Percentiles rank a stretch among this genome's conserved stretches.
Evolutionary conservation across 2,113 vertebrate species (phyloP).

Genomic region (Mungos mungo): DNA sequence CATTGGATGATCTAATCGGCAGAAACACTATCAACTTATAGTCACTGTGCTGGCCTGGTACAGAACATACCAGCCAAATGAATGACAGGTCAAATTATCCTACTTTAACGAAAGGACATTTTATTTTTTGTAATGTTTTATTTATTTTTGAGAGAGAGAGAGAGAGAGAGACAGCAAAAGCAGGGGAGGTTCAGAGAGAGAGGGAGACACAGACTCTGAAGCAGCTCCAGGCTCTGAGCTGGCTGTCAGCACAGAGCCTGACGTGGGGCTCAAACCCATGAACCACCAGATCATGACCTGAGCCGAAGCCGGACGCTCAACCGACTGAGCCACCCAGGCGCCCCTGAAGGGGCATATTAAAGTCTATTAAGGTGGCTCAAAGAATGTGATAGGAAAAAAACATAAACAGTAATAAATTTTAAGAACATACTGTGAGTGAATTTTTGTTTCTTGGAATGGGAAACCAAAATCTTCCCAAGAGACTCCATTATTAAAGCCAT

Average conservation of each 20-base stretch:
- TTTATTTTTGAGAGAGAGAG: too few species aligned
- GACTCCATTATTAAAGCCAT: conserved; percentile 67
- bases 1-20: neutral
- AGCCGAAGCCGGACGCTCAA: too few species aligned
- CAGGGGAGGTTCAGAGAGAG: too few species aligned
- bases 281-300: too few species aligned
- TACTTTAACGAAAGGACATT: conserved; percentile 25
- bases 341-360: conserved; percentile 45
- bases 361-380: conserved; percentile 49
- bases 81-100: neutral
- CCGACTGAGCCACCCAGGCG: too few species aligned
- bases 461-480: conserved; percentile 63
- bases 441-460: conserved; percentile 66
- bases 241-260: too few species aligned
- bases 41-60: neutral
- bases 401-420: conserved; percentile 35
- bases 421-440: conserved; percentile 52
- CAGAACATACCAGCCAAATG: neutral
- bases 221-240: too few species aligned
- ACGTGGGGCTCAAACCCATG: too few species aligned
- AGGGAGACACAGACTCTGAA: too few species aligned
- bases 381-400: neutral
- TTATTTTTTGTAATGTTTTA: neutral
- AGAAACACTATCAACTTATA: neutral
- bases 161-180: too few species aligned